Evolutionary conservation across 2,888 invertebrate species (phyloP), one percentile per base, ranked within the genome.

Genomic region (Tenthredo notha): DNA sequence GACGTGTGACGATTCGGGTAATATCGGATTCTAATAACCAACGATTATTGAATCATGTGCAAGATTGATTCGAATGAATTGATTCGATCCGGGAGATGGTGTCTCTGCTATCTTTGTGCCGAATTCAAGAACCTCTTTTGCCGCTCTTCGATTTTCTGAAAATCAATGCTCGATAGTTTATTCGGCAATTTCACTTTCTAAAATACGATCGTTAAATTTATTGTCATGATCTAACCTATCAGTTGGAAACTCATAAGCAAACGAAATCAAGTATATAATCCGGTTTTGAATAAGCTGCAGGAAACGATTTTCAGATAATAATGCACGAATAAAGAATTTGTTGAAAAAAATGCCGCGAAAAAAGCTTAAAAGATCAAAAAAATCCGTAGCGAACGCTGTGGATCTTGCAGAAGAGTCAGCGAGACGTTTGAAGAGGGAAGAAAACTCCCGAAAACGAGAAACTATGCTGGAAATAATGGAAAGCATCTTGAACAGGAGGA

Each of bases 401-500:
- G 61, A 80, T 40, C 61, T 61, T 12, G 61, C n/a, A 10, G 61
- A 80, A 40, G 80, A 50, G 10, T 33, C 12, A 9, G 61, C 80
- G 4, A 61, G 21, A 40, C 47, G 21, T 80, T 61, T 15, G 0
- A 80, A 61, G 40, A 61, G 61, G 40, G 58, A 80, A n/a, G 80
- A 80, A 29, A 80, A n/a, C 15, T 80, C 12, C 25, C 37, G 12
- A 21, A 80, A 80, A 21, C 80, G 80, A 40, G 50, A 21, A 21
- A 37, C 21, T n/a, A 61, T 40, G 58, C n/a, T 80, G 37, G 40
- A 80, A 80, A 61, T 37, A 80, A 58, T 58, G 37, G 21, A 80
- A 15, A 61, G n/a, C 12, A 61, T 61, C 9, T 61, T 80, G 10
- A 21, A n/a, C 12, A 61, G 50, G 61, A 33, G 80, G 6, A 80